These are phyloP conservation scores for Antitype chi DNA, from an alignment of 2,888 invertebrate species.

Conservation along the genomic window DNA sequence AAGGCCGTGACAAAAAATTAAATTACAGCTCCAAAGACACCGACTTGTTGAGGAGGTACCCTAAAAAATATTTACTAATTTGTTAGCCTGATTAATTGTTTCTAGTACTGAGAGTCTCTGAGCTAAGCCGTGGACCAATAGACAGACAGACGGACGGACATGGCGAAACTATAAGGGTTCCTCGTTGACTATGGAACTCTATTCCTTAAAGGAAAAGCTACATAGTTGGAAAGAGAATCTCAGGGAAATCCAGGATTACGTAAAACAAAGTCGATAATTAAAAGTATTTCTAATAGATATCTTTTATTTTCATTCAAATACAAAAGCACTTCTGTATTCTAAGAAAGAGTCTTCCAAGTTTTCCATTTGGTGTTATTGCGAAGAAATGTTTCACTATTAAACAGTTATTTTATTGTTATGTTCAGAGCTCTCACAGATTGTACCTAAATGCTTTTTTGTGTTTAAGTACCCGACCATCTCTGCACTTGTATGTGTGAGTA, in stretches of 20 bases:
- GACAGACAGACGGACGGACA: not conserved
- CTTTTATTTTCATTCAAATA: slow-evolving; percentile 17
- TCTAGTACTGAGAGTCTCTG: not conserved
- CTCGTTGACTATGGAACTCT: not conserved
- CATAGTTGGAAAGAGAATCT: not conserved
- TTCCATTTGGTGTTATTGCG: slow-evolving; percentile 7
- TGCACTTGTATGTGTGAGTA: not conserved
- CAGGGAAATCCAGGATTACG: slow-evolving; percentile 4
- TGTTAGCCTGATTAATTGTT: too few relatives aligned
- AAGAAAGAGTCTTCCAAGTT: not conserved
- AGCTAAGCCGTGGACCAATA: not conserved
- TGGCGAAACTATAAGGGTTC: not conserved
- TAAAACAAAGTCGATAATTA: slow-evolving; percentile 29
- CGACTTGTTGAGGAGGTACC: too few relatives aligned
- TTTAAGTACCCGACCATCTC: not conserved
- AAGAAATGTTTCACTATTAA: not conserved
- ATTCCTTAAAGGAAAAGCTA: not conserved
- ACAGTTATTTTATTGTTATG: slow-evolving; percentile 6
- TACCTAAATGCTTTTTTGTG: not conserved
- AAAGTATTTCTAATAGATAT: slow-evolving; percentile 22
- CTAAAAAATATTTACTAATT: too few relatives aligned
- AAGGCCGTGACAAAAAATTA: too few relatives aligned
- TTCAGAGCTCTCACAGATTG: not conserved
- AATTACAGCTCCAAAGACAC: too few relatives aligned
- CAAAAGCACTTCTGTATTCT: slow-evolving; percentile 8